Evolutionary conservation across 2,797 vertebrate species (phyloP), one percentile per base, ranked within the genome.

Genomic region (Megalops cyprinoides): DNA sequence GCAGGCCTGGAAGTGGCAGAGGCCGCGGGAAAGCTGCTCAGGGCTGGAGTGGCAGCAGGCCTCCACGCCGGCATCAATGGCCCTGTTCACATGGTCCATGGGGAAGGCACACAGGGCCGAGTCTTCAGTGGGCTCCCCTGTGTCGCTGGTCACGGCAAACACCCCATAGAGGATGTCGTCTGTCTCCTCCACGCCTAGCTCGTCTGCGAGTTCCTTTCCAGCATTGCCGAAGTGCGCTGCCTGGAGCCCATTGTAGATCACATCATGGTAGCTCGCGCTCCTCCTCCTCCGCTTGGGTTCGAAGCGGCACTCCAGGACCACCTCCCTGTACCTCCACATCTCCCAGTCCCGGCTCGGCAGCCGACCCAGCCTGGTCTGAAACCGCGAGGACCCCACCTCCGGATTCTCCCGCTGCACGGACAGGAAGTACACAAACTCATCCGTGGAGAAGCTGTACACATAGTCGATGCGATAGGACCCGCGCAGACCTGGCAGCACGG

Each of bases 41-140:
- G 90, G 82, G 1, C 91, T 84, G 0, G 86, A 81, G 76, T 88
- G 85, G 1, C 98, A 99, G 88, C 98, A 99, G 53, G 87, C 91
- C 0, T 94, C 91, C 90, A 97, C 95, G 6, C 98, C 97, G 0
- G 92, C 81, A 2, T 92, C 90, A 1, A 99, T 97, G 34, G 94
- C 92, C 71, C 80, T 86, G 82, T 98, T 92, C 79, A 99, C 90
- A 1, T 90, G 88, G 83, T 82, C 88, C 62, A 99, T 86, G 0
- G 97, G 95, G 84, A 98, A 99, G 77, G 96, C 97, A 0, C 98
- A 99, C 74, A 99, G 90, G 0, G 97, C 97, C 0, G 98, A 99
- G 82, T 89, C 87, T 0, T 91, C 87, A 46, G 73, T 90, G 0
- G 92, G 92, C 51, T 82, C 82, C 0, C 89, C 83, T 2, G 89